Base-by-base conservation (phyloP, 2,888 invertebrate species). In the Chirona hameri region DNA sequence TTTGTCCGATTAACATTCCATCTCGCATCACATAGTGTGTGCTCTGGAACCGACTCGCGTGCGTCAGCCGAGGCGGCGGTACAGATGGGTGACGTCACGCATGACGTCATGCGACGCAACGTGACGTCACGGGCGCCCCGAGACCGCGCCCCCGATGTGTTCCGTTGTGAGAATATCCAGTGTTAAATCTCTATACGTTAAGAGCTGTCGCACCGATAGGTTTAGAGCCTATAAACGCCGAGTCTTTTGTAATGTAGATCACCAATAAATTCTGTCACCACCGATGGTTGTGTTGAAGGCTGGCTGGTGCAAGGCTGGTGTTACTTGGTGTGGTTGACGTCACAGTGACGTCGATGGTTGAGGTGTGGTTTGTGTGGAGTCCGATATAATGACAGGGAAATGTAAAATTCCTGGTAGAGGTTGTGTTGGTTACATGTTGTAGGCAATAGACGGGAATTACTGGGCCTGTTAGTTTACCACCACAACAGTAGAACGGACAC, bases 221-320 rank as follows among this genome's bases (percentile, higher is more conserved):
- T 46, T 76, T 39, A 72, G 76, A 46, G 31, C 9, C 72, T 39
- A 39, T 76, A 7, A 39, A 39, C 27, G 76, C 39, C 27, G 39
- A 39, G 24, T 24, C 76, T 76, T 76, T 76, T 76, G 76, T 76
- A 76, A 76, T 76, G 76, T 76, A 76, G 76, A 76, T 76, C 76
- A 76, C 76, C 76, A 76, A 76, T 76, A 76, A 39, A 76, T 76
- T 76, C 39, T 76, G 15, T 76, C 76, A 76, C 76, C 46, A 76
- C 76, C 27, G 29, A 24, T 52, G 52, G 12, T 12, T 18, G 52
- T 52, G 52, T 52, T 52, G 52, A 12, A 39, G 39, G 39, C 39
- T 39, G 39, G 39, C 39, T 39, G 39, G 39, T 39, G 39, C 39
- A 39, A 39, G 39, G 7, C 39, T 39, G 39, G 39, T 39, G 39